These are phyloP conservation scores for Carassius carassius DNA, from an alignment of 2,113 vertebrate species.

Conservation along the genomic window DNA sequence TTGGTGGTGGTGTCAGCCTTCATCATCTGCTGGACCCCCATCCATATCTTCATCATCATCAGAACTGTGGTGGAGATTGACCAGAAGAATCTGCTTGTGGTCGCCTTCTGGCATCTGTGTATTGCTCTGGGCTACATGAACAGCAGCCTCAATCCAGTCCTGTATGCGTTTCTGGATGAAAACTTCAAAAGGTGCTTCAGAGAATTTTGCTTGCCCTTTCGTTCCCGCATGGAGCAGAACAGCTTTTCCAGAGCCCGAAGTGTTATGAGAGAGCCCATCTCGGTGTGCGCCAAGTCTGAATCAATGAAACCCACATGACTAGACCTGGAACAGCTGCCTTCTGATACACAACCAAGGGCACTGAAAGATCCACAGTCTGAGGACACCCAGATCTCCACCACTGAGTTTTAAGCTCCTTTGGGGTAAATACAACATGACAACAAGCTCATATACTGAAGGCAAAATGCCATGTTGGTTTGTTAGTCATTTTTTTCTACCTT, in stretches of 20 bases:
- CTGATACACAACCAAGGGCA: slow-evolving; percentile 49
- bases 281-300: slow-evolving; percentile 77
- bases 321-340: slow-evolving; percentile 65
- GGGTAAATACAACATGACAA: not conserved
- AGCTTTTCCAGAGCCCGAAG: slow-evolving; percentile 82
- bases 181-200: slow-evolving; percentile 97
- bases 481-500: not conserved
- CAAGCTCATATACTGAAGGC: not conserved
- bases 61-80: slow-evolving; percentile 87
- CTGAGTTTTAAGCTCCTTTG: slow-evolving; percentile 64
- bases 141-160: slow-evolving; percentile 95
- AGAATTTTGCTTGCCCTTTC: slow-evolving; percentile 88
- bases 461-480: not conserved
- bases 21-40: slow-evolving; percentile 97
- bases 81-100: slow-evolving; percentile 83
- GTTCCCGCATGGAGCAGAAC: slow-evolving; percentile 73
- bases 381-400: slow-evolving; percentile 76
- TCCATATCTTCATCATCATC: slow-evolving; percentile 96
- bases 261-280: slow-evolving; percentile 75
- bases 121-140: slow-evolving; percentile 95
- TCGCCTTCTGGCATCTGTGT: slow-evolving; percentile 92
- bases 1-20: slow-evolving; percentile 95
- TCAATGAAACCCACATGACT: slow-evolving; percentile 80
- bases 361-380: slow-evolving; percentile 73
- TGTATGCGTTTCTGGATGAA: slow-evolving; percentile 95